Base-by-base conservation (phyloP, 1,140 invertebrate species). In the Bicyclus anynana region DNA sequence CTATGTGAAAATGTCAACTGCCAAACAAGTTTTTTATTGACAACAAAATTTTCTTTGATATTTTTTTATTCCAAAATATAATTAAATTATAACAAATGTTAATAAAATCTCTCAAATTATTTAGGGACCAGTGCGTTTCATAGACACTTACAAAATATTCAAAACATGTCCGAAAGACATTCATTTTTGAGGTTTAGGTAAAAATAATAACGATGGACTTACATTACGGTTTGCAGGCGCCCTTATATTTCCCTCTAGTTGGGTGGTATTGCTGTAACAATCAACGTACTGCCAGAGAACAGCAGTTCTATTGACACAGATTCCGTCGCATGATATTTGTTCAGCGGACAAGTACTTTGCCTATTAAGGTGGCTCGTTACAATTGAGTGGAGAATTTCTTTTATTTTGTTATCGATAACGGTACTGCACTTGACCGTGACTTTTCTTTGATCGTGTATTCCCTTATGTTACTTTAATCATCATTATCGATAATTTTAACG, bases 301-400 rank as follows among this genome's bases (percentile, higher is more conserved):
- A 40, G 27, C 47, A 49, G 10, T 52, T 52, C 37, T 26, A 52
- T 52, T 40, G 37, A 52, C 50, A 52, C 50, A 52, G 35, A 52
- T 52, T 50, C 18, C 27, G 21, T 16, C 17, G 47, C 13, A 2
- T 40, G 37, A 40, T 16, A 40, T 40, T 40, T 40, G 37, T 40
- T 40, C 37, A 40, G 17, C 37, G 37, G 16, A 12, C 13, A 40
- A 40, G 16, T 40, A 40, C 37, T 16, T 10, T 40, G 3, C 13
- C 37, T 40, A 16, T 40, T 40, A 40, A 33, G 29, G 29, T 33
- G n/a, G n/a, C 7, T 10, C n/a, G 29, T 33, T 33, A 33, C 9
- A 33, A 33, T 33, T 1, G 29, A 1, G 29, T 33, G 10, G 29
- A 33, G 29, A 7, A 33, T 6, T 12, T 33, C 5, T 29, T 29